These are phyloP conservation scores for Octomys mimax DNA, from an alignment of 2,797 vertebrate genomes.

Conservation along the genomic window DNA sequence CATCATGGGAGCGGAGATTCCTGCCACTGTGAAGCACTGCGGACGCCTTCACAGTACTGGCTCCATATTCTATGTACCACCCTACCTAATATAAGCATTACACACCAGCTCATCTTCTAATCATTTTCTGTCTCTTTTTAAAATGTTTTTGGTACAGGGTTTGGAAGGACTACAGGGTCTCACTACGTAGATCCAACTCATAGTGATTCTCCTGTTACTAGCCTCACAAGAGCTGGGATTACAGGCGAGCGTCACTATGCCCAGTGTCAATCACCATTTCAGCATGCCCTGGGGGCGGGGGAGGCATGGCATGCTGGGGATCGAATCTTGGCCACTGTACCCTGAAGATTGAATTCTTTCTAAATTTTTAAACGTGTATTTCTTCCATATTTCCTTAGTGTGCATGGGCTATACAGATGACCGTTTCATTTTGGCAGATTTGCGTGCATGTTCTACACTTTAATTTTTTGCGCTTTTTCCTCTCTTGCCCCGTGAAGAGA, in stretches of 20 bases:
- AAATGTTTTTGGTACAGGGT: too few species aligned
- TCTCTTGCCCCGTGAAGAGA: background rate
- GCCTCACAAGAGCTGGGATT: too few species aligned
- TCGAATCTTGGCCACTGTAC: too few species aligned
- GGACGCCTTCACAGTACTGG: accelerated
- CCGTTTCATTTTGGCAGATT: background rate
- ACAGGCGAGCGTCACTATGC: too few species aligned
- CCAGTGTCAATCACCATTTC: too few species aligned
- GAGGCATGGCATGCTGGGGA: too few species aligned
- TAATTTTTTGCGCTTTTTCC: background rate
- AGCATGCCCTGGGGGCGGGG: too few species aligned
- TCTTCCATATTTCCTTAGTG: background rate
- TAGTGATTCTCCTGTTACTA: too few species aligned
- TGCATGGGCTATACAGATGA: background rate
- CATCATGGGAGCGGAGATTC: background rate
- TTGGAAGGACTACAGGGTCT: too few species aligned
- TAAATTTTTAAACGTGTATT: background rate
- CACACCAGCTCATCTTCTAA: background rate
- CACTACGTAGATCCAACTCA: too few species aligned
- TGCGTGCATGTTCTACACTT: background rate
- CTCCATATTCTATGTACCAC: background rate
- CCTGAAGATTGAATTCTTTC: background rate
- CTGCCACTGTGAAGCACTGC: too few species aligned
- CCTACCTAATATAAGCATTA: background rate
- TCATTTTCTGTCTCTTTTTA: background rate